Conservation (phyloP, 2,888 invertebrate species). For the Xanthorhoe designata region DNA sequence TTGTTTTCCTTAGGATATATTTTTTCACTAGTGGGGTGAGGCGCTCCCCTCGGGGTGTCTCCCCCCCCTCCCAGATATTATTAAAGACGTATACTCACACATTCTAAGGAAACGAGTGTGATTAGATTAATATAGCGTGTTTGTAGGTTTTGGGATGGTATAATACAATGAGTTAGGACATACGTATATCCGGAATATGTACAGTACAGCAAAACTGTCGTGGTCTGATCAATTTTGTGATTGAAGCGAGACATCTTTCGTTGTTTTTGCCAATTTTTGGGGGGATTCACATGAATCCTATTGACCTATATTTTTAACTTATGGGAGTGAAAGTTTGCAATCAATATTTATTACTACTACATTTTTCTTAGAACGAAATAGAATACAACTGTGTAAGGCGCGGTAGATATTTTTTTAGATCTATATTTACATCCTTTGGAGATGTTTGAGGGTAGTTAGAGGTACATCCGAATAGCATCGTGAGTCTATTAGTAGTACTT, state of each 20-base stretch:
- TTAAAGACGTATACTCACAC: slow-evolving; percentile 85
- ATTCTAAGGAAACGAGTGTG: slow-evolving; percentile 80
- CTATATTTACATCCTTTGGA: too few species aligned
- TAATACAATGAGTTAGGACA: slow-evolving; percentile 55
- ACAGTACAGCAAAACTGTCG: slow-evolving; percentile 9
- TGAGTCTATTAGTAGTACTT: too few species aligned
- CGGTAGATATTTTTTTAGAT: too few species aligned
- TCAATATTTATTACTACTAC: neutral
- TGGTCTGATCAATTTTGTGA: slow-evolving; percentile 36
- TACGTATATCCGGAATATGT: slow-evolving; percentile 12
- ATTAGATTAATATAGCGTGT: slow-evolving; percentile 82
- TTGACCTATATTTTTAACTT: slow-evolving; percentile 34
- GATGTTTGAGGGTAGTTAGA: too few species aligned
- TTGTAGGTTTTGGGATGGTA: slow-evolving; percentile 52
- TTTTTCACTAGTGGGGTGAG: slow-evolving; percentile 82
- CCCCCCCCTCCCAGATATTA: slow-evolving; percentile 76
- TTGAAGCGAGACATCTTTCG: slow-evolving; percentile 28
- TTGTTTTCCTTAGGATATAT: slow-evolving; percentile 85
- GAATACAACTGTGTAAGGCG: too few species aligned
- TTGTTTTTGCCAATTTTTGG: slow-evolving; percentile 32
- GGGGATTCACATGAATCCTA: slow-evolving; percentile 25
- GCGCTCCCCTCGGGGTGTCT: slow-evolving; percentile 49
- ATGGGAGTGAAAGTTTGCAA: slow-evolving; percentile 2
- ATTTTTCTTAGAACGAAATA: too few species aligned
- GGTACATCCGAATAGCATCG: too few species aligned